These are phyloP conservation scores for Macropus fuliginosus DNA, from an alignment of 2,797 vertebrate species.

Conservation along the genomic window DNA sequence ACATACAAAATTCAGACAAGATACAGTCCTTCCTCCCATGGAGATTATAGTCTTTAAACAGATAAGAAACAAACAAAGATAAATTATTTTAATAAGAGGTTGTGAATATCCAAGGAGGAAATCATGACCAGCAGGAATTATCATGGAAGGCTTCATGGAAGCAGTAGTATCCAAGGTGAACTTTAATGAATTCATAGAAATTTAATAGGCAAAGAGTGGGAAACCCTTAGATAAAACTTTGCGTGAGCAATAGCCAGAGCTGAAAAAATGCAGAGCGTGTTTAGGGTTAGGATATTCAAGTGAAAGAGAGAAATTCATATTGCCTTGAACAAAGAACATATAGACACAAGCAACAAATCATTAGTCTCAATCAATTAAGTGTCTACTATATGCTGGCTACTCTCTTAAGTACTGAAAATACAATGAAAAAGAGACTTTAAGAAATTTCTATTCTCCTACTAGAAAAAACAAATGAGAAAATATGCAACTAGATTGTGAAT, in stretches of 20 bases:
- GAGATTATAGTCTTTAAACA: not conserved
- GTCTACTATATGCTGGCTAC: not conserved
- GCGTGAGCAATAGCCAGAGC: not conserved
- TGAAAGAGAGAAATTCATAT: not conserved
- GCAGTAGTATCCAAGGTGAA: not conserved
- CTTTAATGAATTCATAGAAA: not conserved
- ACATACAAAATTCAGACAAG: not conserved
- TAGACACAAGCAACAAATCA: not conserved
- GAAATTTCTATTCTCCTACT: not conserved
- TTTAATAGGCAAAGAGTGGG: not conserved
- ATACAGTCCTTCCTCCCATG: not conserved
- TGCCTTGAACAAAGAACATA: not conserved
- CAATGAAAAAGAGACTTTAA: not conserved
- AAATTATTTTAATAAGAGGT: not conserved
- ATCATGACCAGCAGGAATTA: not conserved
- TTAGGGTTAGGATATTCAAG: not conserved
- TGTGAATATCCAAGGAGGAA: not conserved
- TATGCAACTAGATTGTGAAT: not conserved
- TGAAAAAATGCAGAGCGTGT: not conserved
- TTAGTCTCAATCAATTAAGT: not conserved
- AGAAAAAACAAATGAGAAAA: not conserved
- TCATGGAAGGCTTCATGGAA: not conserved
- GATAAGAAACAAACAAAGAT: not conserved
- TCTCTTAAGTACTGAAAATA: not conserved
- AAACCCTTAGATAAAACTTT: not conserved